Percentiles rank a stretch among this genome's conserved stretches.
Conservation (phyloP, 2,113 vertebrate genomes). For the Uropsilus gracilis region DNA sequence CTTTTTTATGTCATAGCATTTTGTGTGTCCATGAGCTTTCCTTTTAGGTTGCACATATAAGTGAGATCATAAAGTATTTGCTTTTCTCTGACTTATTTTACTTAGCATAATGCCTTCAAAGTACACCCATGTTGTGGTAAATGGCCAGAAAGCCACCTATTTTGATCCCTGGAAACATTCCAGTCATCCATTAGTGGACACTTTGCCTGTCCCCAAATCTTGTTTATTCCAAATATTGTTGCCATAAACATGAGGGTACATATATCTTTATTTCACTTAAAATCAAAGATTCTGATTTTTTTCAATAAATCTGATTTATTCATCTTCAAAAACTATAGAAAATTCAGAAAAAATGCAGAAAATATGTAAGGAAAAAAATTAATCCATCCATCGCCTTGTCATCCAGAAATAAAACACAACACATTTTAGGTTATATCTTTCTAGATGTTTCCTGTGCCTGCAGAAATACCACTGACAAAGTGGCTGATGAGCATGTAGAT, state of each 20-base stretch:
- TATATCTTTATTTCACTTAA: background rate
- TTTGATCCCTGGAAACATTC: background rate
- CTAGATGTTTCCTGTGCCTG: background rate
- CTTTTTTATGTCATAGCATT: background rate
- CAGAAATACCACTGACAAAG: background rate
- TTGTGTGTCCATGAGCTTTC: background rate
- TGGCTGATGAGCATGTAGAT: fast-evolving
- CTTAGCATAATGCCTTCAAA: background rate
- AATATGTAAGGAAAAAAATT: background rate
- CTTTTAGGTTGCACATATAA: background rate
- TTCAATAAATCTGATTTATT: background rate
- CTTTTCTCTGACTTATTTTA: background rate
- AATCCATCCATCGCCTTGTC: background rate
- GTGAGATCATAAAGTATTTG: background rate
- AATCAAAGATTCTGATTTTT: background rate
- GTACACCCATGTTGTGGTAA: background rate
- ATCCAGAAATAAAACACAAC: background rate
- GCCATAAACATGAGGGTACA: no score
- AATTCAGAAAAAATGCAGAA: background rate
- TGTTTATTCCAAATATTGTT: background rate
- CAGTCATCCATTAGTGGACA: background rate
- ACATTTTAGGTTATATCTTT: background rate
- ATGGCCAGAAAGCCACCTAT: background rate
- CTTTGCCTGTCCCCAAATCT: background rate
- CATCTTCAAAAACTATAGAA: background rate